These are phyloP conservation scores for Tolmerus cingulatus DNA, from an alignment of 2,888 invertebrate genomes.

Conservation along the genomic window DNA sequence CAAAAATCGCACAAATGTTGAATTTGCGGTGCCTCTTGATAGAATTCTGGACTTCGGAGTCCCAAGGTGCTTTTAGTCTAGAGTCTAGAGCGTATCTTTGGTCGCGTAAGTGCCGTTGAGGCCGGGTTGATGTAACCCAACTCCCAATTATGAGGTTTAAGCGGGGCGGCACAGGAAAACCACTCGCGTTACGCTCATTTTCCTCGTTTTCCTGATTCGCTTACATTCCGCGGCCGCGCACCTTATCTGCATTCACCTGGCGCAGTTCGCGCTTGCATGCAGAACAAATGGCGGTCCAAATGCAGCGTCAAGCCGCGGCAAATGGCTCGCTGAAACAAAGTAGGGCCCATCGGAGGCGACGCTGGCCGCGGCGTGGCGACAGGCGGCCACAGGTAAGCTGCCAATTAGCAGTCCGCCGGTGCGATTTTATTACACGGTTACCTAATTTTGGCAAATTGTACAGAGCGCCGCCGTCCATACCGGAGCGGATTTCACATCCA, in stretches of 20 bases:
- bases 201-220: not conserved
- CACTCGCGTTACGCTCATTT: not conserved
- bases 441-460: slow-evolving; percentile 25
- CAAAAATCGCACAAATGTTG: not conserved
- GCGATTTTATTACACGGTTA: slow-evolving; percentile 16
- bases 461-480: not conserved
- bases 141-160: not conserved
- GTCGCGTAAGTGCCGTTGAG: not conserved
- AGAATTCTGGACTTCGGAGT: not conserved
- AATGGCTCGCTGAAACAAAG: not conserved
- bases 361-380: not conserved
- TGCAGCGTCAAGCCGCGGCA: not conserved
- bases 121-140: not conserved
- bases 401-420: not conserved
- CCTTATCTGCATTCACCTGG: not conserved
- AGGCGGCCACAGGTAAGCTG: not conserved
- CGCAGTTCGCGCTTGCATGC: not conserved
- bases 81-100: not conserved
- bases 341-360: not conserved
- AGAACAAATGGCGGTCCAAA: not conserved
- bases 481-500: slow-evolving; percentile 8
- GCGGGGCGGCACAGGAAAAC: not conserved
- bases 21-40: not conserved
- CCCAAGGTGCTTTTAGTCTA: not conserved
- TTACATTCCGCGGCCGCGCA: not conserved